Percentiles rank a stretch among this genome's conserved stretches.
Conservation (phyloP, 2,113 vertebrate genomes). For the Lamprologus speciosus region DNA sequence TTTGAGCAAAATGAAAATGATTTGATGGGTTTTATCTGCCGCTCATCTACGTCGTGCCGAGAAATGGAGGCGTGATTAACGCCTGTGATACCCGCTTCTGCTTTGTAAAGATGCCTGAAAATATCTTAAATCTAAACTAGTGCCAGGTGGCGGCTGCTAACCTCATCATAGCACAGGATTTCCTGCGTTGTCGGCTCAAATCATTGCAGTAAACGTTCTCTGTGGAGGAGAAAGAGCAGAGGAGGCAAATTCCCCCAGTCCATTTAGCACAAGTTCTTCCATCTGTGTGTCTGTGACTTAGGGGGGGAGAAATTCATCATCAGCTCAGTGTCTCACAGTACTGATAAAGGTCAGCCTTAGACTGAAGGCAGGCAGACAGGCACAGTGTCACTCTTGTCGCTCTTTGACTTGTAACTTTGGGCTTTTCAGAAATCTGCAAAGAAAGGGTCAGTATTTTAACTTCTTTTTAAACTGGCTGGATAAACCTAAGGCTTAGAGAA, state of each 20-base stretch:
- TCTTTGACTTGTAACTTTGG: background rate
- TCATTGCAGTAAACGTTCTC: background rate
- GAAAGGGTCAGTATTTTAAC: background rate
- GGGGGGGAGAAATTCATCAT: background rate
- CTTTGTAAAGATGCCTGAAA: background rate
- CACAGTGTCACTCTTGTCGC: background rate
- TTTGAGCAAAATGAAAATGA: background rate
- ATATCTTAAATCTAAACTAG: background rate
- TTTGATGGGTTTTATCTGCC: background rate
- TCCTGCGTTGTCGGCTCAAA: background rate
- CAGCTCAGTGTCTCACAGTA: background rate
- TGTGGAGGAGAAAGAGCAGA: background rate
- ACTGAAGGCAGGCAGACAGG: background rate
- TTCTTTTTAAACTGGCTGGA: background rate
- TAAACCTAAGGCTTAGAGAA: background rate
- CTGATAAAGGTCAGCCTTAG: background rate
- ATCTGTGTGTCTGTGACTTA: background rate
- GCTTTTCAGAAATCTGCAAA: background rate
- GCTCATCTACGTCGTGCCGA: background rate
- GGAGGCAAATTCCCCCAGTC: background rate
- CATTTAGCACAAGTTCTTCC: background rate
- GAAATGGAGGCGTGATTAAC: rapidly evolving
- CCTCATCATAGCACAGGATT: background rate
- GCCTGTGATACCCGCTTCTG: background rate
- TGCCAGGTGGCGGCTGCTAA: background rate